Conservation (phyloP, 1,140 invertebrate species). For the Atta cephalotes region DNA sequence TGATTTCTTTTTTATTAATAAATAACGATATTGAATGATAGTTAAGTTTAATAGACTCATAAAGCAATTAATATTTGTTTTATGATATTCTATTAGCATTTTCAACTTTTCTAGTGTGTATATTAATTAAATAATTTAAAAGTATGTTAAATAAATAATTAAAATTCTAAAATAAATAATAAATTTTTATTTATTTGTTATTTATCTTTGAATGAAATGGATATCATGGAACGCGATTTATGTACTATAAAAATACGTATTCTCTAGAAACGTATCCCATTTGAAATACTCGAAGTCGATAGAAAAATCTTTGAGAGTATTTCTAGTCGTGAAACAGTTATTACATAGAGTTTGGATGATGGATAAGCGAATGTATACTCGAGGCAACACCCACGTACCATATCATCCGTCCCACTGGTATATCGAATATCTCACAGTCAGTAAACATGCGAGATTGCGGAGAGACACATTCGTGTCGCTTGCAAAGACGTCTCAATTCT, state of each 20-base stretch:
- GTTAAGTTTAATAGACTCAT: background rate
- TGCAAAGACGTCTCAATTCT: slow-evolving; percentile 53
- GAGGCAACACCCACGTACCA: slow-evolving; percentile 44
- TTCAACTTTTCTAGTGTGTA: background rate
- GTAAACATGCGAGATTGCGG: slow-evolving; percentile 75
- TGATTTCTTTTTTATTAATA: slow-evolving; percentile 19
- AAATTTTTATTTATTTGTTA: background rate
- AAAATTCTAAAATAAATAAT: too few relatives aligned
- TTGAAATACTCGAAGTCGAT: slow-evolving; percentile 30
- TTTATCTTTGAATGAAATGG: background rate
- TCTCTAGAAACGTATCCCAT: background rate
- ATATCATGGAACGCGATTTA: background rate
- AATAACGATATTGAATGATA: background rate
- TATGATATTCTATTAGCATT: background rate
- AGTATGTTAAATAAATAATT: too few relatives aligned
- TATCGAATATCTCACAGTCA: slow-evolving; percentile 74
- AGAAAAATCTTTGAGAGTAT: slow-evolving; percentile 45
- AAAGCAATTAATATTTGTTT: background rate
- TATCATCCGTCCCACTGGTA: slow-evolving; percentile 41
- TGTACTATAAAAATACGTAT: background rate
- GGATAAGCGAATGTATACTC: slow-evolving; percentile 58
- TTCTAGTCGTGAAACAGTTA: slow-evolving; percentile 47
- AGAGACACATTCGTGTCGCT: slow-evolving; percentile 42
- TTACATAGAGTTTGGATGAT: slow-evolving; percentile 58
- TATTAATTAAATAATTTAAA: background rate